phyloP scores from a whole-genome alignment of 2,113 vertebrate species.

The Electrona antarctica region DNA sequence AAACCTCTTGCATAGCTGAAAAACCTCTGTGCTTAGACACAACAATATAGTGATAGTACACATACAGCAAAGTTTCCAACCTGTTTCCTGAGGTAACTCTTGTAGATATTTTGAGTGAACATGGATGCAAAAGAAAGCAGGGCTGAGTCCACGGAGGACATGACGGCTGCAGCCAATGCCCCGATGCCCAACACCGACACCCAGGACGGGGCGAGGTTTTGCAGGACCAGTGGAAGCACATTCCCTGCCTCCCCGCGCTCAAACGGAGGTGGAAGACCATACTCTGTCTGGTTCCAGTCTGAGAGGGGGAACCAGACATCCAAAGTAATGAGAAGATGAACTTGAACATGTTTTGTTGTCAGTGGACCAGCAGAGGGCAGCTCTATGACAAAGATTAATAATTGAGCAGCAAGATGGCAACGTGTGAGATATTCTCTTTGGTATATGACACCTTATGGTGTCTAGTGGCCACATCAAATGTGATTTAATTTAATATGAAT shows the following conservation, averaged over 20 bases:
- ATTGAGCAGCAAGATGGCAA: no score
- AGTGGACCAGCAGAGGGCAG: no score
- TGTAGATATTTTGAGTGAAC: constrained; percentile 76
- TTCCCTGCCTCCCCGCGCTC: constrained; percentile 63
- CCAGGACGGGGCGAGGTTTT: constrained; percentile 69
- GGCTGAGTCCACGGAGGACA: constrained; percentile 78
- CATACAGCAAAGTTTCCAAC: constrained; percentile 22
- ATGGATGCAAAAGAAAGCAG: constrained; percentile 73
- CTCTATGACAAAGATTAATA: no score
- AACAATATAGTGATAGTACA: no score
- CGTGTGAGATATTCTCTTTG: no score
- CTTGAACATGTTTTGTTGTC: no score
- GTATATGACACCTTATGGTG: no score
- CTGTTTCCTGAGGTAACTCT: constrained; percentile 73
- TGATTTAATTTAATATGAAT: no score
- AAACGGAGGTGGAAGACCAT: constrained; percentile 60
- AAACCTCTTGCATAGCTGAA: no score
- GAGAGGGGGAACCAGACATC: background rate
- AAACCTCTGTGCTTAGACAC: no score
- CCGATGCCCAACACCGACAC: constrained; percentile 72
- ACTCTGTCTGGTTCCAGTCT: constrained; percentile 81
- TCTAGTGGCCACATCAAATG: no score
- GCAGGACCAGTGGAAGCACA: constrained; percentile 74
- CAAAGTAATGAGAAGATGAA: no score
- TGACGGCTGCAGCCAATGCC: constrained; percentile 69